Evolutionary conservation across 2,113 vertebrate species (phyloP).

Genomic region (Chaenogobius annularis): DNA sequence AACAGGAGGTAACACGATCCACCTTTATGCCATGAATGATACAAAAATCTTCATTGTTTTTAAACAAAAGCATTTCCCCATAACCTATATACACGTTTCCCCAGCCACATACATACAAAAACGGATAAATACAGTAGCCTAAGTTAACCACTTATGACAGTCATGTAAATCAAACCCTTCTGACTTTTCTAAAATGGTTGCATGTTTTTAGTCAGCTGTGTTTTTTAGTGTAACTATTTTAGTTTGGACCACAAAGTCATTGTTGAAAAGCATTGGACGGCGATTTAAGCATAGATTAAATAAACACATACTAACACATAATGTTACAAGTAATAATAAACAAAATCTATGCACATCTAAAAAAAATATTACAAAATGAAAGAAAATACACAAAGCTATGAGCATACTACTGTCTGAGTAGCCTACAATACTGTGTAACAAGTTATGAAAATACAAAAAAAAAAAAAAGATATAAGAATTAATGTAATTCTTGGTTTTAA

Average conservation of each 20-base stretch:
- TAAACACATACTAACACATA: neutral
- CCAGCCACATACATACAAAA: constrained; percentile 2
- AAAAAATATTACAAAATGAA: constrained; percentile 20
- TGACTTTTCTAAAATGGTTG: neutral
- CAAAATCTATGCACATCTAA: constrained; percentile 19
- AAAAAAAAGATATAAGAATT: constrained; percentile 53
- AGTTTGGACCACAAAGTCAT: neutral
- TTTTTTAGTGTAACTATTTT: neutral
- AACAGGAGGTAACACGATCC: constrained; percentile 26
- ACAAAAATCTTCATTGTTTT: constrained; percentile 66
- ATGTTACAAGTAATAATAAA: neutral
- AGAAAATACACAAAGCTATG: constrained; percentile 31
- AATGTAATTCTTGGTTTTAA: constrained; percentile 66
- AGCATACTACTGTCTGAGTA: constrained; percentile 32
- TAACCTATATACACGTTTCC: constrained; percentile 24
- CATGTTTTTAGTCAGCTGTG: neutral
- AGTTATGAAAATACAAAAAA: constrained; percentile 19
- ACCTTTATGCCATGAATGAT: constrained; percentile 13
- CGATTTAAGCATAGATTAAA: neutral
- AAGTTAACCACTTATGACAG: neutral
- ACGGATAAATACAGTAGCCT: neutral
- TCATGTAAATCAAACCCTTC: neutral
- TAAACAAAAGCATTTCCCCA: constrained; percentile 49
- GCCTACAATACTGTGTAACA: constrained; percentile 54
- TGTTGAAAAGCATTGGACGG: constrained; percentile 40